Evolutionary conservation across 2,113 vertebrate species (phyloP).

Genomic region (Apteryx owenii): DNA sequence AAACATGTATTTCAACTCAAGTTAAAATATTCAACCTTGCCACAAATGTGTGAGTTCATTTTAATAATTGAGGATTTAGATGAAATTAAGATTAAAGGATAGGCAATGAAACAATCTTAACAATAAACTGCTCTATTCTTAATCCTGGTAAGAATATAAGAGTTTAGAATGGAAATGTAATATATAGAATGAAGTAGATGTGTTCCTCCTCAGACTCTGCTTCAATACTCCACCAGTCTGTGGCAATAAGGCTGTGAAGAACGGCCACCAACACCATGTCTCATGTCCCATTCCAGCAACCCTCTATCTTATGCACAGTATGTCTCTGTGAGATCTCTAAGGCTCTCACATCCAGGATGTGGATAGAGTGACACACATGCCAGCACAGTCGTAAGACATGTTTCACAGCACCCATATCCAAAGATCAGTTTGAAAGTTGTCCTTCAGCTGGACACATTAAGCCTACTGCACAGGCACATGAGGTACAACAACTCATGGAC

Average conservation of each 20-base stretch:
- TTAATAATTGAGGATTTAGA: background rate
- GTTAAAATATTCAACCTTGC: background rate
- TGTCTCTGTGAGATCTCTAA: background rate
- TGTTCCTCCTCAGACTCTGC: background rate
- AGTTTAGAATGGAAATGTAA: background rate
- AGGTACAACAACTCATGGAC: background rate
- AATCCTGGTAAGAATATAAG: background rate
- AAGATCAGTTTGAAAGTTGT: background rate
- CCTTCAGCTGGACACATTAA: background rate
- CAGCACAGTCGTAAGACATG: background rate
- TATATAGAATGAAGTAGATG: background rate
- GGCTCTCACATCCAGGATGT: background rate
- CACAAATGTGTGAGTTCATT: background rate
- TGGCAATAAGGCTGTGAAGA: background rate
- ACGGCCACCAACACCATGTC: background rate
- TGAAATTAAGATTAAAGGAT: constrained; percentile 32
- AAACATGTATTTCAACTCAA: background rate
- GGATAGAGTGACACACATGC: background rate
- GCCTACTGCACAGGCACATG: background rate
- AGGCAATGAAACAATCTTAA: constrained; percentile 4
- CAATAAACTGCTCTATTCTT: background rate
- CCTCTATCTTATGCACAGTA: no score
- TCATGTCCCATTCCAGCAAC: fast-evolving
- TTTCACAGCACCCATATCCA: background rate
- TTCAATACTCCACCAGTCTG: background rate